phyloP scores from a whole-genome alignment of 2,888 invertebrate genomes.

The Eupeodes luniger region DNA sequence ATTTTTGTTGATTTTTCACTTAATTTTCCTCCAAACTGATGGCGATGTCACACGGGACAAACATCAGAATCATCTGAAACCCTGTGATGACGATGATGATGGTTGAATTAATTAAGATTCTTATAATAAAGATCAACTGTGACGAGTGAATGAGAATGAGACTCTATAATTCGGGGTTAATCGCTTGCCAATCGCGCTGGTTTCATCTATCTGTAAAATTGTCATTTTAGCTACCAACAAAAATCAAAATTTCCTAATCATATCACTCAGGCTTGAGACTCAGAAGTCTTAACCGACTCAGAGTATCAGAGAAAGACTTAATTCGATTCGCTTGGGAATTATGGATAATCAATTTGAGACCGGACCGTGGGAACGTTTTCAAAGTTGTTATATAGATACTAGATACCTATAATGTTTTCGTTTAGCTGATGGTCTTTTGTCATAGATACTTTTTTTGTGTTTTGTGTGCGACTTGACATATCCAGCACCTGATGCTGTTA shows the following conservation, averaged over 20 bases:
- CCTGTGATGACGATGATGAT: no score
- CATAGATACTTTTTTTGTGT: background rate
- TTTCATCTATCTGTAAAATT: constrained; percentile 70
- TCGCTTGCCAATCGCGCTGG: constrained; percentile 65
- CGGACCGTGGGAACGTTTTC: constrained; percentile 57
- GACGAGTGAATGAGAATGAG: constrained; percentile 68
- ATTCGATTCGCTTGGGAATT: constrained; percentile 74
- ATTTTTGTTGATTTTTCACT: constrained; percentile 44
- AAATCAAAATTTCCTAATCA: constrained; percentile 68
- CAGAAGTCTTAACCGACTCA: no score
- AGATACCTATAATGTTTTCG: background rate
- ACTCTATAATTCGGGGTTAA: constrained; percentile 43
- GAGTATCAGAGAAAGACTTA: constrained; percentile 11
- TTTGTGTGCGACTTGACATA: background rate
- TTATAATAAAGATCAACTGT: constrained; percentile 69
- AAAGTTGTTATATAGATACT: constrained; percentile 1
- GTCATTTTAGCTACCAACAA: constrained; percentile 46
- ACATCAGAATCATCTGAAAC: background rate
- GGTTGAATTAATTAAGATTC: constrained; percentile 60
- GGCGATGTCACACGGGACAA: constrained; percentile 10
- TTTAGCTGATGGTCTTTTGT: constrained; percentile 3
- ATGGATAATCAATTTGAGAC: constrained; percentile 52
- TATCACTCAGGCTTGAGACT: constrained; percentile 50
- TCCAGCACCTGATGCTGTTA: constrained; percentile 11
- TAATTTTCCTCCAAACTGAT: constrained; percentile 7